Conservation (phyloP, 2,888 invertebrate genomes). For the Amiota communis region DNA sequence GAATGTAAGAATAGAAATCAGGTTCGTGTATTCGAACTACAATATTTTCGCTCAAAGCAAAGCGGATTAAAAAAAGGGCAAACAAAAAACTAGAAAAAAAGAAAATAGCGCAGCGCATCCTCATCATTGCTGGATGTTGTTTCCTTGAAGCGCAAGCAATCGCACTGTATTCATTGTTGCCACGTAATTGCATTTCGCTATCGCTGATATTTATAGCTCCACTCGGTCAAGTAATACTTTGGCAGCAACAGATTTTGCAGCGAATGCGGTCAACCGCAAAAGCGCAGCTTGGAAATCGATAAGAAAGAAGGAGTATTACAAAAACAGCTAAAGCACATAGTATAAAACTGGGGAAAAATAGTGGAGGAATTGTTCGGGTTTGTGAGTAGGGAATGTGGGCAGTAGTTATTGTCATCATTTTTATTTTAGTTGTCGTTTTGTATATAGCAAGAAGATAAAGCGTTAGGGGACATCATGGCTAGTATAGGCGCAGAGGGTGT, state of each 20-base stretch:
- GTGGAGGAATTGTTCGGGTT: neutral
- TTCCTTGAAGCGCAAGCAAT: conserved; percentile 49
- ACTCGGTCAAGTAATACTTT: conserved; percentile 69
- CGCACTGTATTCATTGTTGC: conserved; percentile 70
- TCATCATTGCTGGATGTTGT: conserved; percentile 28
- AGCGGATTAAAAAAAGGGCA: neutral
- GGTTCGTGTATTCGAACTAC: too few relatives aligned
- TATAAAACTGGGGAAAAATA: neutral
- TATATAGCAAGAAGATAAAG: neutral
- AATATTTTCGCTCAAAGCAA: neutral
- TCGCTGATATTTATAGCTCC: conserved; percentile 71
- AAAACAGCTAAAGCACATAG: conserved; percentile 13
- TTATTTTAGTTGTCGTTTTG: too few relatives aligned
- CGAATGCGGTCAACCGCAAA: conserved; percentile 70
- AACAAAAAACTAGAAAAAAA: conserved; percentile 28
- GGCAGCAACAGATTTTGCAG: conserved; percentile 68
- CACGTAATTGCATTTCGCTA: conserved; percentile 72
- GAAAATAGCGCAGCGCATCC: neutral
- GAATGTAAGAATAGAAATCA: neutral
- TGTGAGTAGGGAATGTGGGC: neutral
- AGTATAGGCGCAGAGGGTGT: neutral
- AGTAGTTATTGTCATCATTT: neutral
- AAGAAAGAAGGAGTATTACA: neutral
- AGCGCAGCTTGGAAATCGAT: conserved; percentile 54
- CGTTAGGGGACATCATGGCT: conserved; percentile 3